Evolutionary conservation across 1,140 invertebrate species (phyloP).

Genomic region (Tribolium madens): DNA sequence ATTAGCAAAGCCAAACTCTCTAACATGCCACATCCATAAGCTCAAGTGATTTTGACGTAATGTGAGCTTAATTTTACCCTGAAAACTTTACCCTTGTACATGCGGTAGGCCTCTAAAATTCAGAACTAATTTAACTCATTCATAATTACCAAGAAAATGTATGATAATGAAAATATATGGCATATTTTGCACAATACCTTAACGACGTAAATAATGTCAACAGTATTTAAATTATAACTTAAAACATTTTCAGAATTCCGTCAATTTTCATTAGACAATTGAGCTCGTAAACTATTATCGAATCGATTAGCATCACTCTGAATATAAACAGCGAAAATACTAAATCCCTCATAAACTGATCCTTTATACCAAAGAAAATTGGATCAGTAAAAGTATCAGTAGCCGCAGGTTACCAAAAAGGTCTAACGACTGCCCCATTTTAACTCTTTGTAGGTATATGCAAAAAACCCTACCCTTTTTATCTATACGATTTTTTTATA

Average conservation of each 20-base stretch:
- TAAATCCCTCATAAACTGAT: constrained; percentile 11
- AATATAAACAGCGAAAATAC: background rate
- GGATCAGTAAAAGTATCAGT: background rate
- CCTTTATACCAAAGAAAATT: background rate
- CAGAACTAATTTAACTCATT: constrained; percentile 45
- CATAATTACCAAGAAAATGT: constrained; percentile 45
- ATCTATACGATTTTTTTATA: background rate
- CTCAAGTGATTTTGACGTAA: constrained; percentile 42
- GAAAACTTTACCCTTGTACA: constrained; percentile 41
- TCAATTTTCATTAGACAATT: background rate
- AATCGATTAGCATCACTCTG: background rate
- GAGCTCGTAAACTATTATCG: background rate
- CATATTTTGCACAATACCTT: constrained; percentile 39
- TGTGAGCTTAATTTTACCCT: constrained; percentile 36
- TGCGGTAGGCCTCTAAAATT: constrained; percentile 45
- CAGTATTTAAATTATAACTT: constrained; percentile 8
- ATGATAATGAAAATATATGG: constrained; percentile 43
- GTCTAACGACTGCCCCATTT: constrained; percentile 1
- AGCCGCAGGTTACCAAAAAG: constrained; percentile 4
- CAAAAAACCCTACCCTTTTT: background rate
- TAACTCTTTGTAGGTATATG: constrained; percentile 1
- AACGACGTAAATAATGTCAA: constrained; percentile 34
- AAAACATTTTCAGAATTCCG: background rate
- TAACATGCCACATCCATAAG: constrained; percentile 35
- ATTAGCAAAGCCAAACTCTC: constrained; percentile 26